Evolutionary conservation across 2,888 invertebrate genomes (phyloP).

Genomic region (Merodon equestris): DNA sequence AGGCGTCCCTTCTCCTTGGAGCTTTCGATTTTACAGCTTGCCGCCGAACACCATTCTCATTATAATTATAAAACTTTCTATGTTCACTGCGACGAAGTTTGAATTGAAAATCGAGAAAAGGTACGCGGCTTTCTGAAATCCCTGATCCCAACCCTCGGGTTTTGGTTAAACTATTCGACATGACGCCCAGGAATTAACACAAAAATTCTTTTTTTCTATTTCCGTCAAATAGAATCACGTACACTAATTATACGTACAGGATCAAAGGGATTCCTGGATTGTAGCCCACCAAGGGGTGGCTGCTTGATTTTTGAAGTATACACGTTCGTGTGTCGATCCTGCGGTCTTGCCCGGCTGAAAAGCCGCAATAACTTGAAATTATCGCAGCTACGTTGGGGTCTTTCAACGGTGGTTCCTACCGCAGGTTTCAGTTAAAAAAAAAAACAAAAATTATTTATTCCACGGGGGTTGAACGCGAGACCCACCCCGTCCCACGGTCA

Average conservation of each 20-base stretch:
- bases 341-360: constrained; percentile 14
- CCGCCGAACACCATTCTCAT: constrained; percentile 43
- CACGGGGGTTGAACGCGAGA: constrained; percentile 14
- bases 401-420: constrained; percentile 21
- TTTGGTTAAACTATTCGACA: constrained; percentile 56
- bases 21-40: constrained; percentile 5
- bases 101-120: constrained; percentile 18
- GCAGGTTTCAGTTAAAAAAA: constrained; percentile 6
- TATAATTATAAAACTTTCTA: constrained; percentile 41
- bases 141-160: constrained; percentile 6
- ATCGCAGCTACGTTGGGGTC: constrained; percentile 57
- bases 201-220: constrained; percentile 43
- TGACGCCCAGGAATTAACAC: constrained; percentile 56
- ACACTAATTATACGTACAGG: constrained; percentile 66
- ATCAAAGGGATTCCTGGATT: constrained; percentile 53
- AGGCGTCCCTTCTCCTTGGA: neutral
- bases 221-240: constrained; percentile 62
- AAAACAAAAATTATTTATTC: constrained; percentile 9
- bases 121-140: constrained; percentile 26
- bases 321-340: constrained; percentile 24
- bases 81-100: constrained; percentile 15
- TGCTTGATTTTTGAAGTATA: constrained; percentile 31
- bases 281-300: constrained; percentile 2
- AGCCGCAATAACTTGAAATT: constrained; percentile 66
- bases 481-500: neutral